Evolutionary conservation across 2,113 vertebrate genomes (phyloP).

Genomic region (Lampris megalopsis): DNA sequence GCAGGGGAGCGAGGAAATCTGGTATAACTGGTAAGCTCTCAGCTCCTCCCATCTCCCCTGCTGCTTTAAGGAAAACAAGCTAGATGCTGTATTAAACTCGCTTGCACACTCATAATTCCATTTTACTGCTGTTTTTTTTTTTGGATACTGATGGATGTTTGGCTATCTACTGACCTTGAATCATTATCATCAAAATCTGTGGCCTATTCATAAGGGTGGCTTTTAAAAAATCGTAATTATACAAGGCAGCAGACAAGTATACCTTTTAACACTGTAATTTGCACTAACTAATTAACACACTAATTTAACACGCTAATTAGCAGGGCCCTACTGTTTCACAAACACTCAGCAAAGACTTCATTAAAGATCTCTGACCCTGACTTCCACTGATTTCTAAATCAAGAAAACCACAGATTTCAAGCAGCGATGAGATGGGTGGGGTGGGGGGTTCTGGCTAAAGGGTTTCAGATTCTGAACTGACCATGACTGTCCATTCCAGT

Average conservation of each 20-base stretch:
- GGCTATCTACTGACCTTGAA: no score
- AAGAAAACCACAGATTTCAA: no score
- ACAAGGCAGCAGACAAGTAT: no score
- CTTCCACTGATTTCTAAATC: background rate
- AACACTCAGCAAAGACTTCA: conserved; percentile 1
- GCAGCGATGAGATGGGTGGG: no score
- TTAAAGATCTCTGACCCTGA: conserved; percentile 3
- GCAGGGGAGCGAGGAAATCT: conserved; percentile 7
- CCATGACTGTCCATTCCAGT: background rate
- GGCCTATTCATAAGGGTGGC: no score
- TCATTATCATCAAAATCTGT: no score
- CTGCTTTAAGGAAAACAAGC: conserved; percentile 16
- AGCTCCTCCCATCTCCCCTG: conserved; percentile 20
- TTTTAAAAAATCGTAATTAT: no score
- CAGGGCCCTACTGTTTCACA: conserved; percentile 4
- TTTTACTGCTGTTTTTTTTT: no score
- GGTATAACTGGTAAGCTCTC: conserved; percentile 31
- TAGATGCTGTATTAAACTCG: background rate
- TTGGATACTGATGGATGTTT: no score
- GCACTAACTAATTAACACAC: no score
- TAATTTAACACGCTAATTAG: background rate
- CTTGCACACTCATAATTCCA: no score
- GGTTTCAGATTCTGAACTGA: background rate
- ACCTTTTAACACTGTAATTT: no score
- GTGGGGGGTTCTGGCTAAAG: background rate